A percentile compares a stretch with the other conserved stretches of the same genome.
Conservation (phyloP, 2,797 vertebrate genomes). For the Coendou prehensilis region DNA sequence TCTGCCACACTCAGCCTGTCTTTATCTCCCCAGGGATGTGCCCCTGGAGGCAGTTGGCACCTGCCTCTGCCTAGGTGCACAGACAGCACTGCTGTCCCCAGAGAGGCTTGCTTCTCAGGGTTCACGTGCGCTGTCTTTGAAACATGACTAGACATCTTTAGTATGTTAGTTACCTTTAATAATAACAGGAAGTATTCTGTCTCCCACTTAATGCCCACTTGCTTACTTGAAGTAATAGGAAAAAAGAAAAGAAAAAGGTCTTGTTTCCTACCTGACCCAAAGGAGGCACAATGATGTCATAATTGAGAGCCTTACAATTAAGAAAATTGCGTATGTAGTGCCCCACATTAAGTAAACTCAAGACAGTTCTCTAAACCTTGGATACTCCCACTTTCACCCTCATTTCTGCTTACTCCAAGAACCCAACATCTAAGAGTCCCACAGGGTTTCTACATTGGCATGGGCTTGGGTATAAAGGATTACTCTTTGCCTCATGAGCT, state of each 20-base stretch:
- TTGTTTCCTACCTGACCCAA: not conserved
- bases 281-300: not conserved
- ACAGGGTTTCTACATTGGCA: not conserved
- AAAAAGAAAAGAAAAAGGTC: not conserved
- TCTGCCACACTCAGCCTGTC: not conserved
- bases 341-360: not conserved
- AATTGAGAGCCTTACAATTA: not conserved
- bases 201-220: not conserved
- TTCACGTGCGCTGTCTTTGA: not conserved
- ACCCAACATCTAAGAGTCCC: not conserved
- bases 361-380: not conserved
- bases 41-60: rapidly evolving
- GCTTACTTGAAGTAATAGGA: not conserved
- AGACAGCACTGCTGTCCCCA: not conserved
- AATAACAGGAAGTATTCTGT: not conserved
- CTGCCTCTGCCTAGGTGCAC: not conserved
- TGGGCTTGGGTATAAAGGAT: not conserved
- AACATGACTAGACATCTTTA: not conserved
- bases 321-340: not conserved
- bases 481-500: not conserved
- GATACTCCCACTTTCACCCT: rapidly evolving
- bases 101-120: not conserved
- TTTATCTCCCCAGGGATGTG: not conserved
- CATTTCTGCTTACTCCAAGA: not conserved
- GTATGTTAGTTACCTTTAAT: not conserved